Conservation (phyloP, 2,113 vertebrate genomes). For the Crotalus horridus region DNA sequence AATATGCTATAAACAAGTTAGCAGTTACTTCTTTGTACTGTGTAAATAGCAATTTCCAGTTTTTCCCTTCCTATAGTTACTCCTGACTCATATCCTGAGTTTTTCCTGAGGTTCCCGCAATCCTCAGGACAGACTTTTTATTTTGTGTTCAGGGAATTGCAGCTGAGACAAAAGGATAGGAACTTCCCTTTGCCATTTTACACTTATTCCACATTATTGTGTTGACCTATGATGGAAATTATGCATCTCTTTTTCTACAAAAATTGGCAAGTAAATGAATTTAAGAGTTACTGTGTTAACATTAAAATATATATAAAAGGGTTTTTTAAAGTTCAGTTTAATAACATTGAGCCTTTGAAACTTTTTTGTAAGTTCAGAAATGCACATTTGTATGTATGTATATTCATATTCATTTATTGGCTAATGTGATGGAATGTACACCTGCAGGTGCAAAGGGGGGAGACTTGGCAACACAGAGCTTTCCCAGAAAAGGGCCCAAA, state of each 20-base stretch:
- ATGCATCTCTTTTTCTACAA: background rate
- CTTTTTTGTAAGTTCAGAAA: background rate
- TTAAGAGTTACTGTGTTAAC: background rate
- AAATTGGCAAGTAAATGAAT: background rate
- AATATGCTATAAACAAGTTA: background rate
- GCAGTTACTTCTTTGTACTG: background rate
- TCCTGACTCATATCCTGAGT: background rate
- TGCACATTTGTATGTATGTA: background rate
- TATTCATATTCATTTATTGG: background rate
- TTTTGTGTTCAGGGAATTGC: background rate
- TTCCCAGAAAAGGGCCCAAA: background rate
- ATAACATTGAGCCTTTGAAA: background rate
- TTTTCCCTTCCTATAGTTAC: background rate
- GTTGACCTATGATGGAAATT: background rate
- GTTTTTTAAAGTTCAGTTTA: background rate
- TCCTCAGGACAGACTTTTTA: background rate
- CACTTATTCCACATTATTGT: background rate
- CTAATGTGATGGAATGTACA: background rate
- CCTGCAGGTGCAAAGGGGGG: background rate
- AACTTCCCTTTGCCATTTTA: background rate
- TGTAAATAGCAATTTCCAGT: background rate
- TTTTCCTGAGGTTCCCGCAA: background rate
- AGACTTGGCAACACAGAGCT: background rate
- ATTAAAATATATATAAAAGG: background rate
- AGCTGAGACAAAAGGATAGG: background rate